phyloP scores from a whole-genome alignment of 2,797 vertebrate species.

The Hemitrygon akajei region DNA sequence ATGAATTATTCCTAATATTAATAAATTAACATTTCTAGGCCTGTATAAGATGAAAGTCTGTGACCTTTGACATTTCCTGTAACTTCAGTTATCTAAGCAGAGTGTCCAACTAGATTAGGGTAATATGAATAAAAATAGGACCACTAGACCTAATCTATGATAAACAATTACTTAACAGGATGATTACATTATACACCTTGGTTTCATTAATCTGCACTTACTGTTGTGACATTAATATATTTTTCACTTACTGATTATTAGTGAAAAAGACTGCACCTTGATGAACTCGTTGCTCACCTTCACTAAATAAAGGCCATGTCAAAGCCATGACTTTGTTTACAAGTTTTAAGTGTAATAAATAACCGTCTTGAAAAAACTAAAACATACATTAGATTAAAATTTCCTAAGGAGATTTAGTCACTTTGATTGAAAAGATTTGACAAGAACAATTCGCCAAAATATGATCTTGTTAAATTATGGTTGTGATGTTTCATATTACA shows the following conservation, averaged over 20 bases:
- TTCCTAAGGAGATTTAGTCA: conserved; percentile 36
- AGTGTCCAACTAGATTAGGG: conserved; percentile 32
- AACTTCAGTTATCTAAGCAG: conserved; percentile 23
- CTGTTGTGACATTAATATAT: conserved; percentile 4
- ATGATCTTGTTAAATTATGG: conserved; percentile 33
- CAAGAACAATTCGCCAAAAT: conserved; percentile 33
- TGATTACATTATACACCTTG: not conserved
- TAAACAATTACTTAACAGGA: conserved; percentile 33
- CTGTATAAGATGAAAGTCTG: conserved; percentile 24
- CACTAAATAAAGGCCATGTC: conserved; percentile 25
- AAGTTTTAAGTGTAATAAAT: conserved; percentile 33
- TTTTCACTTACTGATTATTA: conserved; percentile 30
- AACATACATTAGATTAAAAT: conserved; percentile 33
- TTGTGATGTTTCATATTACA: not conserved
- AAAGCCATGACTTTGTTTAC: conserved; percentile 17
- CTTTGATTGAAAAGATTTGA: conserved; percentile 35
- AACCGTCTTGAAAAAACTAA: conserved; percentile 33
- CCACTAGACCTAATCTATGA: conserved; percentile 32
- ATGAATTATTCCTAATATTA: conserved; percentile 12
- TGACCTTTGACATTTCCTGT: conserved; percentile 34
- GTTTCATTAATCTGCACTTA: conserved; percentile 29
- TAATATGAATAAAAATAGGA: conserved; percentile 22
- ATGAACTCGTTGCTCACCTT: conserved; percentile 22
- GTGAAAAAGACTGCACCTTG: conserved; percentile 17
- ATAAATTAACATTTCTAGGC: conserved; percentile 10